Base-by-base conservation (phyloP, 2,888 invertebrate species). In the Pardosa pseudoannulata region DNA sequence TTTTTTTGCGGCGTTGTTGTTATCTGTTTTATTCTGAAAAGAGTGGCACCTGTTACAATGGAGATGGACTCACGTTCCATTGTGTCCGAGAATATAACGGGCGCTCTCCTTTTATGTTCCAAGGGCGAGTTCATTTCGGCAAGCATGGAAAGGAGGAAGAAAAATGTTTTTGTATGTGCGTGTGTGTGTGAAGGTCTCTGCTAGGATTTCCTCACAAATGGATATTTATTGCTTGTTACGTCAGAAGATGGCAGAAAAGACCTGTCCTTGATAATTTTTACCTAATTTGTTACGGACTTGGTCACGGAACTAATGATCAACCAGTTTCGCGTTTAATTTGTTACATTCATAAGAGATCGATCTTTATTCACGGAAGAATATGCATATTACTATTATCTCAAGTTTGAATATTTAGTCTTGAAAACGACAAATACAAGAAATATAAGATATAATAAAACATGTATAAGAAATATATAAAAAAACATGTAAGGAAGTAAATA, bases 41-140 rank as follows among this genome's bases (percentile, higher is more conserved):
- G 81, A 68, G 28, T 56, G 81, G 71, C 82, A 83, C 82, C 82
- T 83, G 82, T 83, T 83, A 83, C 82, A 83, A 83, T 65, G 70
- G 50, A 65, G 75, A 68, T 56, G 75, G 72, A 73, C 67, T 73
- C 28, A 11, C 46, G 39, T 56, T 36, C 68, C 82, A 31, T 82
- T 82, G 75, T 75, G 70, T 71, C 39, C 28, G 39, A 39, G 29
- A 68, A 80, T 80, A 80, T 81, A 81, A 81, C 74, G 73, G 32
- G 23, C 68, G 32, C 71, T 64, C 23, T 56, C 56, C 67, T 73
- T 72, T 73, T 81, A 67, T 67, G 56, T 32, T 28, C 27, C 28
- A 36, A 41, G 70, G 41, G 70, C 23, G 70, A 41, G 70, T 23
- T 70, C 41, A 70, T 70, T 70, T 56, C 23, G 56, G 56, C 5